These are phyloP conservation scores for Drosophila paranaensis DNA, from an alignment of 2,888 invertebrate species.

Conservation along the genomic window DNA sequence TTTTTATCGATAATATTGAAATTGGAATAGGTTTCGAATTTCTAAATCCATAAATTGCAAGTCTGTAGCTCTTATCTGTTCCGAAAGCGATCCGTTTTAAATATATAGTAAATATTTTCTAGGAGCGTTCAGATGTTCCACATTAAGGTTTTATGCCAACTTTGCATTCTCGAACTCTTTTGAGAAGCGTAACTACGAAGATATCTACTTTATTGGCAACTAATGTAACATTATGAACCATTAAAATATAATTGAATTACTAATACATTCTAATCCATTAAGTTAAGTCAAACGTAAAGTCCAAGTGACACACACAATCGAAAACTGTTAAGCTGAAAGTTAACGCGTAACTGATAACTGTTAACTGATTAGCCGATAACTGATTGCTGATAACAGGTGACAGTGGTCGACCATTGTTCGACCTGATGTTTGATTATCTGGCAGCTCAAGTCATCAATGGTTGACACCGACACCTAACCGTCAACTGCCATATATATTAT, in stretches of 20 bases:
- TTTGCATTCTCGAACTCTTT: too few species aligned
- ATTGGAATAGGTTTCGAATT: too few species aligned
- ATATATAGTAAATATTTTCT: too few species aligned
- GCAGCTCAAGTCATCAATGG: conserved; percentile 25
- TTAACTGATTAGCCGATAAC: conserved; percentile 11
- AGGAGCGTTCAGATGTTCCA: too few species aligned
- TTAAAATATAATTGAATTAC: background rate
- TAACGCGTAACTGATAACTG: conserved; percentile 8
- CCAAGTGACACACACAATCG: conserved; percentile 12
- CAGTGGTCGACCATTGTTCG: conserved; percentile 44
- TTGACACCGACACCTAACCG: conserved; percentile 29
- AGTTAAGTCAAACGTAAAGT: background rate
- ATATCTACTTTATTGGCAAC: too few species aligned
- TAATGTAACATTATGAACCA: too few species aligned
- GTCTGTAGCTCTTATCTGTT: too few species aligned
- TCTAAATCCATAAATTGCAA: too few species aligned
- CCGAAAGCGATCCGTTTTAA: too few species aligned
- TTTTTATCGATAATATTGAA: too few species aligned
- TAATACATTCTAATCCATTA: background rate
- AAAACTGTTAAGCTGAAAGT: background rate
- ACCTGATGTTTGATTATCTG: conserved; percentile 17
- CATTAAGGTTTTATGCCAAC: too few species aligned
- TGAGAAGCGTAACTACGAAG: too few species aligned
- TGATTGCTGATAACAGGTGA: conserved; percentile 30
- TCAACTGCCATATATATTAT: conserved; percentile 13